phyloP scores from a whole-genome alignment of 2,113 vertebrate genomes.

The Myrmecobius fasciatus region DNA sequence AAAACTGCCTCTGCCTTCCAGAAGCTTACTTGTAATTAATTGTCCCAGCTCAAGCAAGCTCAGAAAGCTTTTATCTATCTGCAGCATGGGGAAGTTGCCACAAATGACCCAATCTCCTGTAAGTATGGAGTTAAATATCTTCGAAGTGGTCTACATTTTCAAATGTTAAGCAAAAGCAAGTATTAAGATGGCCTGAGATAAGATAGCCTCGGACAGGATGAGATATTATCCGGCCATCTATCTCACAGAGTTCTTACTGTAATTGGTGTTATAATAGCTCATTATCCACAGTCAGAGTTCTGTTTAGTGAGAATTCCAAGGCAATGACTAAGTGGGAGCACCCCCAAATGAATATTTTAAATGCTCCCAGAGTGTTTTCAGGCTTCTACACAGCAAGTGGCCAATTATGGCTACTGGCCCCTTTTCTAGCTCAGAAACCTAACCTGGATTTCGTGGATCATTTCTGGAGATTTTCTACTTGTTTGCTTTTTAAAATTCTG shows the following conservation, averaged over 20 bases:
- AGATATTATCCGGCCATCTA: conserved; percentile 26
- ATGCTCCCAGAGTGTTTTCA: conserved; percentile 16
- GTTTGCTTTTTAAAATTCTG: not conserved
- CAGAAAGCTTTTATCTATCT: not conserved
- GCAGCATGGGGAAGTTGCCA: not conserved
- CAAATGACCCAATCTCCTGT: not conserved
- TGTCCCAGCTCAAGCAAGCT: not conserved
- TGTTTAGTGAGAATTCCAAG: conserved; percentile 34
- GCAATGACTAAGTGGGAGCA: conserved; percentile 32
- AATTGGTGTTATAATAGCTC: conserved; percentile 41
- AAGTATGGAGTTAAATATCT: not conserved
- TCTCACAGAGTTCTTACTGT: conserved; percentile 22
- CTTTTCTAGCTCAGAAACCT: not conserved
- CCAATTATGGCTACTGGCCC: not conserved
- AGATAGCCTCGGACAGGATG: conserved; percentile 38
- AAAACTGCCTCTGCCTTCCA: conserved; percentile 11
- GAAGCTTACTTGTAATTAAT: conserved; percentile 11
- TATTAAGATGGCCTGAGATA: conserved; percentile 23
- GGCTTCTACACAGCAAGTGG: not conserved
- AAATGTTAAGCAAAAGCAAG: conserved; percentile 41
- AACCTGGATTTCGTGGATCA: conserved; percentile 38
- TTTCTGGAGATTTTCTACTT: conserved; percentile 37
- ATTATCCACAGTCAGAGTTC: conserved; percentile 21
- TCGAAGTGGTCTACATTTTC: not conserved
- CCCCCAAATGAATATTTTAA: conserved; percentile 48